phyloP scores from a whole-genome alignment of 2,797 vertebrate species.

The Crenuchus spilurus region DNA sequence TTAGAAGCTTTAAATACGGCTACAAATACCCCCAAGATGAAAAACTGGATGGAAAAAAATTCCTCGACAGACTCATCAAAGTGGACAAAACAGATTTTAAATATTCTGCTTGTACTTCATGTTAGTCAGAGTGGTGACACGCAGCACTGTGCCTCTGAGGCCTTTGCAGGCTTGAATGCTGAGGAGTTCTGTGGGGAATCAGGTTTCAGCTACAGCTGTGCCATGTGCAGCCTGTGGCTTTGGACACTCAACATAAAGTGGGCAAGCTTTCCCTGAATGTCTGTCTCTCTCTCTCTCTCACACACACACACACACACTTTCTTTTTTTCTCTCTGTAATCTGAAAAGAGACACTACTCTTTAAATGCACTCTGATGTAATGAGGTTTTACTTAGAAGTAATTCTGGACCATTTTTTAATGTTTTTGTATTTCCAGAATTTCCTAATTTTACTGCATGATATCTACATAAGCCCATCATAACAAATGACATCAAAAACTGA shows the following conservation, averaged over 20 bases:
- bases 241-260: too few relatives aligned
- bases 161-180: not conserved
- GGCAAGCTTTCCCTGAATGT: too few relatives aligned
- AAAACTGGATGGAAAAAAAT: constrained; percentile 27
- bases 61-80: constrained; percentile 15
- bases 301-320: not conserved
- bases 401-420: too few relatives aligned
- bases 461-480: too few relatives aligned
- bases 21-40: constrained; percentile 31
- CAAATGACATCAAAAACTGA: too few relatives aligned
- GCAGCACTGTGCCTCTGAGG: not conserved
- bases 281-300: not conserved
- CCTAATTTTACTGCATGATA: too few relatives aligned
- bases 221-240: not conserved
- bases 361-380: too few relatives aligned
- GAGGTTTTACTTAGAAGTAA: too few relatives aligned
- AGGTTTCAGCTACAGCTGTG: not conserved
- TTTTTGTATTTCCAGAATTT: too few relatives aligned
- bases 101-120: constrained; percentile 2
- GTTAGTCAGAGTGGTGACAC: constrained; percentile 1
- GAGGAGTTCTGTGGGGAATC: not conserved
- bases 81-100: constrained; percentile 6
- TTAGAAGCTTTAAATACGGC: constrained; percentile 46
- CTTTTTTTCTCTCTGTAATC: not conserved
- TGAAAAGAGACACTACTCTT: too few relatives aligned